A percentile compares a stretch with the other conserved stretches of the same genome.
These are phyloP conservation scores for Fistularia tabacaria DNA, from an alignment of 2,797 vertebrate genomes.

Conservation along the genomic window DNA sequence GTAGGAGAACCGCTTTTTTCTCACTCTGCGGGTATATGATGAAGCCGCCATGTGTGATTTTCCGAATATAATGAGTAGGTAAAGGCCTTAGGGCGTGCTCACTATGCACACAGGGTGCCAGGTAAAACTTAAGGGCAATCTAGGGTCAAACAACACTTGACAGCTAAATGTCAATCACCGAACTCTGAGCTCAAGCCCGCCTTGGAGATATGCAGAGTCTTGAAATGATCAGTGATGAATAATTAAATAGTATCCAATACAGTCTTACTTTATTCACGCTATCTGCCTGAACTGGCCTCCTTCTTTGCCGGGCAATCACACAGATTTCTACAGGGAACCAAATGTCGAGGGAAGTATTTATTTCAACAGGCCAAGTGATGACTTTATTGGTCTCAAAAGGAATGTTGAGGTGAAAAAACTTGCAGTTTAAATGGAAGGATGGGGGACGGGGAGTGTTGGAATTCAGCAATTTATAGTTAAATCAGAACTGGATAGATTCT, in stretches of 20 bases:
- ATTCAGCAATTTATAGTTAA: neutral
- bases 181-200: neutral
- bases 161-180: neutral
- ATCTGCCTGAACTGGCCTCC: too few species aligned
- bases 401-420: slow-evolving; percentile 68
- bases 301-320: too few species aligned
- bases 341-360: slow-evolving; percentile 74
- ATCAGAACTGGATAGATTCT: too few species aligned
- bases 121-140: neutral
- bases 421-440: slow-evolving; percentile 5
- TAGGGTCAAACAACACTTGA: neutral
- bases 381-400: slow-evolving; percentile 64
- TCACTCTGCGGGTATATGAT: slow-evolving; percentile 4
- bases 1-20: neutral
- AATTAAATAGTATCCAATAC: neutral
- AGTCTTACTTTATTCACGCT: neutral
- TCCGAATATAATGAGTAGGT: slow-evolving; percentile 8
- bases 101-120: slow-evolving; percentile 6
- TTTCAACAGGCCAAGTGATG: slow-evolving; percentile 74
- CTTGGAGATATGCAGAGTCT: neutral
- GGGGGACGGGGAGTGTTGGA: neutral
- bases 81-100: slow-evolving; percentile 14
- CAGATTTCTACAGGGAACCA: slow-evolving; percentile 6
- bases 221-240: neutral
- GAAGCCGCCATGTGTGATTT: slow-evolving; percentile 10